Conservation (phyloP, 2,888 invertebrate species). For the Xylota segnis region DNA sequence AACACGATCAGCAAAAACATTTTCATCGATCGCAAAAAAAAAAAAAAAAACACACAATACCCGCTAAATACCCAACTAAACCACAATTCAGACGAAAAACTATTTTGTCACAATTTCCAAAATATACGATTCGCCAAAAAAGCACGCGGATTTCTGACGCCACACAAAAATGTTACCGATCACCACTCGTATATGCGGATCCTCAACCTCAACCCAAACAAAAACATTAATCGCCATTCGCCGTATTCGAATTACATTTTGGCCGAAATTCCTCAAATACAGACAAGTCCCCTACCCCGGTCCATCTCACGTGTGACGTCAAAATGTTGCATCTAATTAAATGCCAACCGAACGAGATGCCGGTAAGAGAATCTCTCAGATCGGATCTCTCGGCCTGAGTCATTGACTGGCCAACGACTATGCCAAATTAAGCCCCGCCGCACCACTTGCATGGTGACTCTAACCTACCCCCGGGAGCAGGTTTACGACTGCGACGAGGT, state of each 20-base stretch:
- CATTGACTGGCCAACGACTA: conserved; percentile 48
- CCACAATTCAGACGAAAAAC: conserved; percentile 8
- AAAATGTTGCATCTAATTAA: conserved; percentile 57
- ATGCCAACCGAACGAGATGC: conserved; percentile 26
- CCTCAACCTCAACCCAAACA: conserved; percentile 21
- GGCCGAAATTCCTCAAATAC: conserved; percentile 40
- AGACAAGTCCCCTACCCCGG: conserved; percentile 8
- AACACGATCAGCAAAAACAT: not conserved
- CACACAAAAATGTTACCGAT: conserved; percentile 49
- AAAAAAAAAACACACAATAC: too few relatives aligned
- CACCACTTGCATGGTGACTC: conserved; percentile 29
- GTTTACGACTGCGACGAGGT: conserved; percentile 50
- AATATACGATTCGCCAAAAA: conserved; percentile 31
- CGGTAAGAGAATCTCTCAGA: conserved; percentile 57
- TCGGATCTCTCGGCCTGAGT: conserved; percentile 41
- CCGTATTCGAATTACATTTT: conserved; percentile 26
- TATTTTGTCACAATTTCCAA: conserved; percentile 30
- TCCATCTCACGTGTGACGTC: conserved; percentile 47
- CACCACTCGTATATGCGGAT: conserved; percentile 10
- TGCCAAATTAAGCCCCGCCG: conserved; percentile 23
- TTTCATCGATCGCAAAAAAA: not conserved
- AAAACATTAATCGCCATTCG: conserved; percentile 41
- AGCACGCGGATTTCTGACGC: conserved; percentile 52
- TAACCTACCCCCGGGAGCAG: conserved; percentile 33
- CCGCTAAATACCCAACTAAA: conserved; percentile 2